Base-by-base conservation (phyloP, 2,797 vertebrate genomes). In the Rhabdophis nuchalis region DNA sequence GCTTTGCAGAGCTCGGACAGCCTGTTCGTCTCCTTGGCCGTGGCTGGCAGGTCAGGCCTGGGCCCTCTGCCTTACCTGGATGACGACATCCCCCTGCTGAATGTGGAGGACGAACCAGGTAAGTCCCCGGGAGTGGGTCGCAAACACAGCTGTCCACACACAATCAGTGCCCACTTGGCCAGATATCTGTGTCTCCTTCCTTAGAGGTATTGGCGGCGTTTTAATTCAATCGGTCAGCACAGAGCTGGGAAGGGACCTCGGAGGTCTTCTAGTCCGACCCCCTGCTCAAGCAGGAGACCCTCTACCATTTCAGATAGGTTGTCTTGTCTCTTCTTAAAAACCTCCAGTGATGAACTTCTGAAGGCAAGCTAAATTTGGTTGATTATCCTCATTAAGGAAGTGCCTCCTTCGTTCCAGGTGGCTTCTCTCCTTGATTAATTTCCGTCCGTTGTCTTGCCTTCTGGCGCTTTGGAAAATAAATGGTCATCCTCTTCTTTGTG, bases 71-170 rank as follows among this genome's bases (percentile, higher is more conserved):
- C 98, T 57, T 99, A 99, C 93, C 98, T 99, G 29, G 99, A 99
- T 0, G 99, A 99, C 86, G 99, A 99, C 95, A 99, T 99, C 94
- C 98, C 99, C 0, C 97, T 99, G 92, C 97, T 99, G 95, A 98
- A 97, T 0, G 98, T 99, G 86, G 99, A 99, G 94, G 98, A 98
- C 94, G 99, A 99, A 93, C 97, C 98, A 95, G 98, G 99, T 99
- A 95, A 1, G 96, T 32, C 2, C 46, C 1, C 4, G 27, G 1
- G 0, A 4, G n/a, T 9, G 10, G 8, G 18, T 11, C 0, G 10
- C 16, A 14, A 29, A 52, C 10, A 46, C 23, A 5, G 41, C 41
- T 1, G 10, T 36, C 18, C 72, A 12, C 41, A 5, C 72, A 5
- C 9, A 1, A 1, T 77, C 36, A 25, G 2, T 20, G 5, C 20